Evolutionary conservation across 2,113 vertebrate genomes (phyloP).

Genomic region (Fulica atra): DNA sequence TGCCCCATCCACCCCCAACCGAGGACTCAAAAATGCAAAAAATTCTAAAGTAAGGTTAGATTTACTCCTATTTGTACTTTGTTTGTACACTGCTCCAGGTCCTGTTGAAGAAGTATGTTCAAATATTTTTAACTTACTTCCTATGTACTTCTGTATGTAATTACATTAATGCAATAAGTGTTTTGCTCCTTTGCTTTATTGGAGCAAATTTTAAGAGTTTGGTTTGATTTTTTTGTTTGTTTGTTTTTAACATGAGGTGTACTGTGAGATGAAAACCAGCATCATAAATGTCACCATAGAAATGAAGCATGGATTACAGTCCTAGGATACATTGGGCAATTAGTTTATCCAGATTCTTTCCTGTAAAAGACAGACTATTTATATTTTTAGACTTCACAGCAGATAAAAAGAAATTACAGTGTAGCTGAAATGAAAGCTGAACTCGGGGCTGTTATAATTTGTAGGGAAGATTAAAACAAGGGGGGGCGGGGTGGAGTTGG

Average conservation of each 20-base stretch:
- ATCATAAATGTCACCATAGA: neutral
- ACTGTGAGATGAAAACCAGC: neutral
- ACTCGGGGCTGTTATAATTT: neutral
- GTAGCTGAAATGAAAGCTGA: neutral
- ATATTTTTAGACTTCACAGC: neutral
- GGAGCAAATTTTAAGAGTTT: neutral
- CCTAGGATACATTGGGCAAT: neutral
- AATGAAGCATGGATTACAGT: neutral
- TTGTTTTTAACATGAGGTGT: neutral
- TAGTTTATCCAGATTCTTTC: neutral
- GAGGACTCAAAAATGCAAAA: neutral
- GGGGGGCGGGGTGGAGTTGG: fast-evolving
- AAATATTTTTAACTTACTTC: neutral
- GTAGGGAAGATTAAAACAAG: neutral
- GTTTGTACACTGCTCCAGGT: neutral
- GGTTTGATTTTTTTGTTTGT: neutral
- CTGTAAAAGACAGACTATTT: neutral
- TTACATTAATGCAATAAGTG: neutral
- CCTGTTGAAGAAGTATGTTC: neutral
- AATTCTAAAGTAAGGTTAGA: neutral
- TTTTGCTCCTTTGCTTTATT: neutral
- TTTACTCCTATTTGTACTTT: neutral
- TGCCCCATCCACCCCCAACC: fast-evolving
- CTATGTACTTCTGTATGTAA: neutral
- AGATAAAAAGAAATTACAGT: neutral